Base-by-base conservation (phyloP, 2,888 invertebrate species). In the Sericinus montela region DNA sequence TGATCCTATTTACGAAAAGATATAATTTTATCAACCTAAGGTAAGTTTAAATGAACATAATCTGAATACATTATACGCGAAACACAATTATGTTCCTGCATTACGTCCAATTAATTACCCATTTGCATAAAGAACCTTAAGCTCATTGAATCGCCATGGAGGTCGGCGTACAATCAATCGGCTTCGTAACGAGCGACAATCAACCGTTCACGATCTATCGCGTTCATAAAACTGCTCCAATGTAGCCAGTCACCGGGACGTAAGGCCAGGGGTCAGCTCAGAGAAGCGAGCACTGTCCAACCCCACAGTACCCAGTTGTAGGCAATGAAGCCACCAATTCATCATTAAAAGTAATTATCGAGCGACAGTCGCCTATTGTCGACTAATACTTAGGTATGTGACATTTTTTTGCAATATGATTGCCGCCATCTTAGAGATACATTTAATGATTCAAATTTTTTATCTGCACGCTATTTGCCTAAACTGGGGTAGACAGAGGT, bases 131-230 rank as follows among this genome's bases (percentile, higher is more conserved):
- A 35, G 28, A 44, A 23, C 13, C 10, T 30, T 10, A 45, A 16
- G 29, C 38, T 16, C 6, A 23, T 5, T 23, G 3, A 23, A 23
- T 23, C 25, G 37, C 3, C 13, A 10, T 19, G 13, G 28, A 38
- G 37, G 38, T 45, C 30, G 37, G 13, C 29, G 36, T 11, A 38
- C 11, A 11, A 38, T 45, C 38, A 38, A 45, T 38, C 19, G 38
- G 30, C 32, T 38, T 38, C 36, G 9, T 37, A 30, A 38, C 29
- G 29, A 13, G 10, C n/a, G 13, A 45, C 45, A 45, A 37, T 3
- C 19, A 30, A 7, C 16, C 45, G 19, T 38, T 45, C 29, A 37
- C 29, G 30, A 37, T 38, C 7, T 45, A 45, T 45, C 37, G n/a
- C n/a, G 29, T 14, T 38, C 13, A 13, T 38, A 29, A 15, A 38